phyloP scores from a whole-genome alignment of 2,113 vertebrate species.

The Excalfactoria chinensis region DNA sequence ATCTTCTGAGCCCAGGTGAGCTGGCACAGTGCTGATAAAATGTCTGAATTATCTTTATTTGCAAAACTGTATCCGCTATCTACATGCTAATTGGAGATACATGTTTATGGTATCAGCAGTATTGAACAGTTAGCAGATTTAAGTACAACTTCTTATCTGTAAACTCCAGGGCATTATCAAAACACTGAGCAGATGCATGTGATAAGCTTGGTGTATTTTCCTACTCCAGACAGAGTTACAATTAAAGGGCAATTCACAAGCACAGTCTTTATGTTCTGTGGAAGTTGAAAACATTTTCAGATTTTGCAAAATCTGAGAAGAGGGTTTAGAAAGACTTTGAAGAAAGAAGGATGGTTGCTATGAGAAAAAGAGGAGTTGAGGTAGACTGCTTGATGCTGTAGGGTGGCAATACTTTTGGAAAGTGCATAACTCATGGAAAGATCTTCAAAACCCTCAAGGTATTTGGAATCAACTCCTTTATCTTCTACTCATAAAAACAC shows the following conservation, averaged over 20 bases:
- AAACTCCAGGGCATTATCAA: slow-evolving; percentile 20
- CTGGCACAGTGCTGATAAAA: slow-evolving; percentile 18
- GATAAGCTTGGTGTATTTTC: not conserved
- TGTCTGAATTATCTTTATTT: not conserved
- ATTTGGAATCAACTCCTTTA: not conserved
- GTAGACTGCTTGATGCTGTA: not conserved
- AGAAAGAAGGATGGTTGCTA: not conserved
- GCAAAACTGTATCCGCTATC: not conserved
- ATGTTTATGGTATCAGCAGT: not conserved
- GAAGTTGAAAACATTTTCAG: not conserved
- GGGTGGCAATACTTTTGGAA: not conserved
- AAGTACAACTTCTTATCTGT: slow-evolving; percentile 27
- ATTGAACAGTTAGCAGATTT: not conserved
- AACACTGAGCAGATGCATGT: not conserved
- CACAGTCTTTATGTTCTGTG: not conserved
- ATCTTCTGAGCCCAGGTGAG: slow-evolving; percentile 8
- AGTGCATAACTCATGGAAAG: not conserved
- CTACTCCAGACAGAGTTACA: not conserved
- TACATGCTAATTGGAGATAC: slow-evolving; percentile 1
- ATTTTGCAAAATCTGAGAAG: not conserved
- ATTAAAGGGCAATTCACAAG: not conserved
- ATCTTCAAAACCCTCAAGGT: not conserved
- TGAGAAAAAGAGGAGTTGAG: not conserved
- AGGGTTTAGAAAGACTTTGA: not conserved
- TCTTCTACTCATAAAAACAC: not conserved